Evolutionary conservation across 2,888 invertebrate species (phyloP), one percentile per base, ranked within the genome.

Genomic region (Amphipyra tragopoginis): DNA sequence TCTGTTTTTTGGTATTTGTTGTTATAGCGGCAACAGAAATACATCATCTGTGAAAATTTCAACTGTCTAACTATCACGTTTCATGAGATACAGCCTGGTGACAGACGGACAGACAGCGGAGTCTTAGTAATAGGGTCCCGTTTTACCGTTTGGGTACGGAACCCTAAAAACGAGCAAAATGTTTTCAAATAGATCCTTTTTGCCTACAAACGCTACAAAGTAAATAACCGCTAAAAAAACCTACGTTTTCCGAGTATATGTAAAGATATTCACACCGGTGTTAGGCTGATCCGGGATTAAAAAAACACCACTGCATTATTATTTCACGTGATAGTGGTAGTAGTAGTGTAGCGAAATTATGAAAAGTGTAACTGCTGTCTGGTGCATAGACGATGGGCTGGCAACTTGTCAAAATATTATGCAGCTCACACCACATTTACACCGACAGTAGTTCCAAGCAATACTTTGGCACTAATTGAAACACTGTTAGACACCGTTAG

Each of bases 371-470:
- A 38, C 21, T 38, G 38, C 34, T 40, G 15, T 44, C 26, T 26
- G 33, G 13, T 63, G 39, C 42, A 42, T 54, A 40, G 36, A 21
- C 29, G 42, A 26, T 21, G 39, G 13, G 39, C n/a, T 72, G 57
- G 67, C 66, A 52, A 49, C 44, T 52, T 72, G 49, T 57, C 51
- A 67, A 73, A 57, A 33, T 72, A 57, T 52, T 26, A 40, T 47
- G 44, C 26, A 13, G 52, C 44, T 58, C 40, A 15, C 42, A 55
- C 50, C 45, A 53, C 49, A 47, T 65, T 65, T 36, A 42, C 49
- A 54, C 39, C 39, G 26, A 59, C 15, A 8, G 33, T 52, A 36
- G 40, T 29, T 52, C n/a, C 9, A 50, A 36, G 38, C 49, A 29
- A 47, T 51, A 26, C 26, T 53, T 40, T 53, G 26, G 42, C 43